Conservation (phyloP, 1,140 invertebrate species). For the Sesamia nonagrioides region DNA sequence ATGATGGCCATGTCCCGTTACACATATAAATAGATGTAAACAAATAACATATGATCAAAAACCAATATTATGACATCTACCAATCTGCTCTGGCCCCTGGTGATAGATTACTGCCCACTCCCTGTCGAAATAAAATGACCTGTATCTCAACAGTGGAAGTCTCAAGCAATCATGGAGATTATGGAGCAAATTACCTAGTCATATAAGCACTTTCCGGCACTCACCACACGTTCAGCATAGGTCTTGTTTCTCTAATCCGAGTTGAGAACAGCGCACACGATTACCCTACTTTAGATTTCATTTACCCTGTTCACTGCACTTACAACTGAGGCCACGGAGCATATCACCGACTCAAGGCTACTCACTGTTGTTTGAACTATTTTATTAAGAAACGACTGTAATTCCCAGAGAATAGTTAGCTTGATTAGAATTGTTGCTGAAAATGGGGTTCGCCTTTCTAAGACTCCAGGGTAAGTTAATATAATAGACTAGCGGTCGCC, state of each 20-base stretch:
- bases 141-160: too few species aligned
- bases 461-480: neutral
- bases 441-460: neutral
- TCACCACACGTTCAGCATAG: neutral
- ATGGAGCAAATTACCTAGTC: too few species aligned
- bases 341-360: neutral
- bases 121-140: too few species aligned
- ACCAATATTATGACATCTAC: too few species aligned
- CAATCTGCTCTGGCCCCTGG: too few species aligned
- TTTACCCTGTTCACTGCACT: slow-evolving; percentile 20
- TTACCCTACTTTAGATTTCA: slow-evolving; percentile 38
- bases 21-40: too few species aligned
- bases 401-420: neutral
- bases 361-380: slow-evolving; percentile 6
- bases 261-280: slow-evolving; percentile 13
- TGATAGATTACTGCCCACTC: too few species aligned
- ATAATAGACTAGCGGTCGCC: too few species aligned
- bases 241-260: neutral
- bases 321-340: neutral
- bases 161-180: too few species aligned
- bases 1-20: too few species aligned
- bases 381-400: neutral
- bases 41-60: too few species aligned
- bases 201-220: neutral
- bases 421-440: neutral